phyloP scores from a whole-genome alignment of 2,888 invertebrate genomes.

The Drosophila borealis region DNA sequence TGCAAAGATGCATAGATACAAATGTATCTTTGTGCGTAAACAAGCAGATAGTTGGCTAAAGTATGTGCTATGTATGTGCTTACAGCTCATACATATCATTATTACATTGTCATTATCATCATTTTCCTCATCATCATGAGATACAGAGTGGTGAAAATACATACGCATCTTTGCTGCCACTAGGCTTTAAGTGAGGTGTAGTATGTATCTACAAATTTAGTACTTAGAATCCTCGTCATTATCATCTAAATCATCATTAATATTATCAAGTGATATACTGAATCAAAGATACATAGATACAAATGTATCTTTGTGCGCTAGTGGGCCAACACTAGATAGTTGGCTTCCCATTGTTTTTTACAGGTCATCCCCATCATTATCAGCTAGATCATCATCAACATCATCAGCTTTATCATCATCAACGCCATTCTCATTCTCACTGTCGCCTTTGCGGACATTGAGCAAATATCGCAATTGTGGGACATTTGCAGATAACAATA shows the following conservation, averaged over 20 bases:
- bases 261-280: not conserved
- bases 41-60: conserved; percentile 1
- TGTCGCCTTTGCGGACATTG: conserved; percentile 51
- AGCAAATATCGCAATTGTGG: conserved; percentile 74
- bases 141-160: not conserved
- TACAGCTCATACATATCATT: conserved; percentile 37
- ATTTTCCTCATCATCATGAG: conserved; percentile 8
- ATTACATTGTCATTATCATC: not conserved
- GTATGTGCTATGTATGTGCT: conserved; percentile 14
- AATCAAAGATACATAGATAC: conserved; percentile 8
- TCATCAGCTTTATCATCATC: conserved; percentile 15
- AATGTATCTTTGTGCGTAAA: conserved; percentile 2
- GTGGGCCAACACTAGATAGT: not conserved
- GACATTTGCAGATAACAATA: conserved; percentile 75
- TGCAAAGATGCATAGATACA: conserved; percentile 6
- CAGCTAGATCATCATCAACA: conserved; percentile 2
- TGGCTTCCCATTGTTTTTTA: conserved; percentile 5
- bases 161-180: not conserved
- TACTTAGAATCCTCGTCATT: no score
- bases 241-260: no score
- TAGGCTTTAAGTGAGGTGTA: no score
- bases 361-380: conserved; percentile 45
- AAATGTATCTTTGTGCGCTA: conserved; percentile 5
- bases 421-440: conserved; percentile 27
- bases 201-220: no score